phyloP scores from a whole-genome alignment of 2,797 vertebrate species.

The Astyanax mexicanus region DNA sequence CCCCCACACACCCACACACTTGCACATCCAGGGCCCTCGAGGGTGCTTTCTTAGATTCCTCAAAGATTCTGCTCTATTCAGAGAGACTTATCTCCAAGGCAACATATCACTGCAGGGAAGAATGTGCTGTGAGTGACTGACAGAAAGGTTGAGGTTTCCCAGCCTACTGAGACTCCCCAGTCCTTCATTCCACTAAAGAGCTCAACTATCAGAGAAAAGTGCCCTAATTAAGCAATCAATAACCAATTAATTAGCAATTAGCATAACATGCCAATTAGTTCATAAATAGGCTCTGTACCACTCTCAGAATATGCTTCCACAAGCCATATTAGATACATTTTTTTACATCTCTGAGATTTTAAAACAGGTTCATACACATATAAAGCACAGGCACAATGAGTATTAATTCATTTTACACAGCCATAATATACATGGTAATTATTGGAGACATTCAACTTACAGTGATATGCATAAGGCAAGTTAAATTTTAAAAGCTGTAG shows the following conservation, averaged over 20 bases:
- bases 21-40: background rate
- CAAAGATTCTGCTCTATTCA: background rate
- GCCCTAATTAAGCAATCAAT: background rate
- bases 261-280: background rate
- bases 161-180: background rate
- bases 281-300: background rate
- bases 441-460: too few species aligned
- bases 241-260: background rate
- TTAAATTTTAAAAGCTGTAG: too few species aligned
- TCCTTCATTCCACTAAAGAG: background rate
- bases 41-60: background rate
- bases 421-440: too few species aligned
- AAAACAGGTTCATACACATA: too few species aligned
- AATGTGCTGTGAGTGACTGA: background rate
- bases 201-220: background rate
- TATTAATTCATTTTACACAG: too few species aligned
- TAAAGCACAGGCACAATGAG: too few species aligned
- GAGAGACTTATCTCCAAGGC: constrained; percentile 1
- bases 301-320: background rate
- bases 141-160: background rate
- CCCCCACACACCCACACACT: background rate
- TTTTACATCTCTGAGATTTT: too few species aligned
- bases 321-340: too few species aligned
- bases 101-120: background rate
- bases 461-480: too few species aligned